Evolutionary conservation across 53 echinoderm and acorn worm genomes (phyloP).

Genomic region (Holothuria scabra): DNA sequence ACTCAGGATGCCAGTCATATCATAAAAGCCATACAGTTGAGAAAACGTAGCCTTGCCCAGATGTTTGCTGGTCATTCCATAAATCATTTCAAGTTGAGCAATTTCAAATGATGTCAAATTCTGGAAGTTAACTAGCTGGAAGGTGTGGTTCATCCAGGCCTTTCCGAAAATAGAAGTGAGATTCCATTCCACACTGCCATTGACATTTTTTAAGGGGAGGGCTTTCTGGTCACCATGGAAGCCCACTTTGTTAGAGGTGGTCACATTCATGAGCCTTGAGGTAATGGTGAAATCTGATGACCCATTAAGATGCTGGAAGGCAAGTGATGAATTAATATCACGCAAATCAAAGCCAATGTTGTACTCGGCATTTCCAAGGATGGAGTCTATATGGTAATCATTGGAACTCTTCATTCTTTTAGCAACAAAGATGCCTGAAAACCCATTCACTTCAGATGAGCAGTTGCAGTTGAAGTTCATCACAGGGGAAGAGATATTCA

Average conservation of each 20-base stretch:
- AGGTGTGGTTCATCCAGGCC: constrained; percentile 37
- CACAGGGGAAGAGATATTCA: constrained; percentile 64
- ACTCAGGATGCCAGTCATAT: constrained; percentile 54
- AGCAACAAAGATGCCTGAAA: neutral
- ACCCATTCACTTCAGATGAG: constrained; percentile 21
- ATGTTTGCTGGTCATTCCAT: constrained; percentile 52
- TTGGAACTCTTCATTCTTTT: neutral
- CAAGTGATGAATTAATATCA: constrained; percentile 32
- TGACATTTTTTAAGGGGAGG: constrained; percentile 67
- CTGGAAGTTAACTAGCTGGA: constrained; percentile 64
- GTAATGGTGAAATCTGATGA: constrained; percentile 53
- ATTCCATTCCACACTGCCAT: constrained; percentile 68
- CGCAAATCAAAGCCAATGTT: constrained; percentile 39
- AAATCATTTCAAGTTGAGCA: constrained; percentile 43
- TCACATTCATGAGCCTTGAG: constrained; percentile 72
- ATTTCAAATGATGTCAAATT: constrained; percentile 59
- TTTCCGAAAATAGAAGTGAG: constrained; percentile 28
- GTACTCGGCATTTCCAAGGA: constrained; percentile 65
- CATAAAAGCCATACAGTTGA: constrained; percentile 51
- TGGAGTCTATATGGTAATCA: constrained; percentile 63
- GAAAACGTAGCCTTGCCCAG: constrained; percentile 32
- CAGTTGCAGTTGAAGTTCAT: constrained; percentile 59
- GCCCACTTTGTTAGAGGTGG: constrained; percentile 63
- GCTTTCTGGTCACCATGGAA: constrained; percentile 66
- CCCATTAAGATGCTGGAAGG: constrained; percentile 46